Evolutionary conservation across 1,140 invertebrate species (phyloP).

Genomic region (Ceratoteleas bidentatus): DNA sequence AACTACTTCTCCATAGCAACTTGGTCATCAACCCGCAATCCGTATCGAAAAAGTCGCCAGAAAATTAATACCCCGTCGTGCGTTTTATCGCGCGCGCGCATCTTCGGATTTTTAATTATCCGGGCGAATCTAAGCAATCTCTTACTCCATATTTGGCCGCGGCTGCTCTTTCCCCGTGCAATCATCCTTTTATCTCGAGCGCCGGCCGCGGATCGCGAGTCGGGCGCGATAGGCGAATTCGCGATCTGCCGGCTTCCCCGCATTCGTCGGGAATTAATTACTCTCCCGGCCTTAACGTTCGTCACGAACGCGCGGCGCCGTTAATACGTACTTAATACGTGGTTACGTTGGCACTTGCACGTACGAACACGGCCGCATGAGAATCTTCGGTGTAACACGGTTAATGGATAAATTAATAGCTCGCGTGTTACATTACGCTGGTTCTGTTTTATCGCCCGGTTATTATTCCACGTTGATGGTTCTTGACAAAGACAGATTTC

Average conservation of each 20-base stretch:
- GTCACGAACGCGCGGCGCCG: constrained; percentile 63
- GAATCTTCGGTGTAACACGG: constrained; percentile 60
- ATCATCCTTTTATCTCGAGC: no score
- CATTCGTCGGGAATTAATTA: constrained; percentile 73
- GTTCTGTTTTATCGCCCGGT: constrained; percentile 64
- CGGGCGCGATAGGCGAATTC: constrained; percentile 61
- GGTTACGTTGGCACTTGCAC: constrained; percentile 56
- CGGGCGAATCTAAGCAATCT: no score
- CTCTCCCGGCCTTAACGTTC: constrained; percentile 54
- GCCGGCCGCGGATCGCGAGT: no score
- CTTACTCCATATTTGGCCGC: no score
- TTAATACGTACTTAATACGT: constrained; percentile 69
- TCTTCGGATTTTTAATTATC: no score
- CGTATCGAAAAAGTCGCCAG: no score
- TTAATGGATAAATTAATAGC: constrained; percentile 72
- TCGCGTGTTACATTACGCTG: constrained; percentile 67
- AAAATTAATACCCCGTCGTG: no score
- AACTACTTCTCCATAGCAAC: no score
- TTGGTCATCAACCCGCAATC: no score
- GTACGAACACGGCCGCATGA: constrained; percentile 22
- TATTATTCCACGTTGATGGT: constrained; percentile 60
- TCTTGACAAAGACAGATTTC: no score
- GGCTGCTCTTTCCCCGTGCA: no score
- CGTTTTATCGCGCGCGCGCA: no score
- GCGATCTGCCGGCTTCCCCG: constrained; percentile 69